Percentiles rank a stretch among this genome's conserved stretches.
phyloP scores from a whole-genome alignment of 2,113 vertebrate species.

The Laticauda laticaudata region DNA sequence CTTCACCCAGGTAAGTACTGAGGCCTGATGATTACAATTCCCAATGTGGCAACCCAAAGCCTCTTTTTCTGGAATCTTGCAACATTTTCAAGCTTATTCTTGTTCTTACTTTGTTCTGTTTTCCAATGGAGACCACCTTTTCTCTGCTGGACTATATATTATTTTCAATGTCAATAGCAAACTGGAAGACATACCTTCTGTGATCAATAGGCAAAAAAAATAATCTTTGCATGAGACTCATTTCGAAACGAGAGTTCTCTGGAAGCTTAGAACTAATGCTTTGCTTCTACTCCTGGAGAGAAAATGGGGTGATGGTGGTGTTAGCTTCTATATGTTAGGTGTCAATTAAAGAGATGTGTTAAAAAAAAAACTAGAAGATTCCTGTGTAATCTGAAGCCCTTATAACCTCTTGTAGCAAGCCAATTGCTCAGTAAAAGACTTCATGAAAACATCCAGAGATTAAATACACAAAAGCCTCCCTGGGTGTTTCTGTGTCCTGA shows the following conservation, averaged over 20 bases:
- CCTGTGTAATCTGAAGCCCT: not conserved
- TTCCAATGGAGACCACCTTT: not conserved
- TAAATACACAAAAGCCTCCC: not conserved
- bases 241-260: not conserved
- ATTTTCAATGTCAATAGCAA: not conserved
- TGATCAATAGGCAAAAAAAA: not conserved
- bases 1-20: no score
- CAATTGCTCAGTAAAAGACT: not conserved
- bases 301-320: not conserved
- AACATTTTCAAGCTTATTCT: no score
- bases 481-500: not conserved
- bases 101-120: not conserved
- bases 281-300: not conserved
- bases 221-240: not conserved
- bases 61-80: no score
- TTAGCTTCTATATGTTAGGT: not conserved
- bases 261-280: not conserved
- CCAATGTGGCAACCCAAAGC: no score
- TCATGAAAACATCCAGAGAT: not conserved
- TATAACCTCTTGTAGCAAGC: not conserved
- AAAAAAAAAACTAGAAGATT: not conserved
- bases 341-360: not conserved
- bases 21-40: no score
- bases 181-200: not conserved
- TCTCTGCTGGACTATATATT: not conserved